Percentiles rank a stretch among this genome's conserved stretches.
Evolutionary conservation across 64 coral and sea anemone genomes (phyloP).

Genomic region (Actinia equina): DNA sequence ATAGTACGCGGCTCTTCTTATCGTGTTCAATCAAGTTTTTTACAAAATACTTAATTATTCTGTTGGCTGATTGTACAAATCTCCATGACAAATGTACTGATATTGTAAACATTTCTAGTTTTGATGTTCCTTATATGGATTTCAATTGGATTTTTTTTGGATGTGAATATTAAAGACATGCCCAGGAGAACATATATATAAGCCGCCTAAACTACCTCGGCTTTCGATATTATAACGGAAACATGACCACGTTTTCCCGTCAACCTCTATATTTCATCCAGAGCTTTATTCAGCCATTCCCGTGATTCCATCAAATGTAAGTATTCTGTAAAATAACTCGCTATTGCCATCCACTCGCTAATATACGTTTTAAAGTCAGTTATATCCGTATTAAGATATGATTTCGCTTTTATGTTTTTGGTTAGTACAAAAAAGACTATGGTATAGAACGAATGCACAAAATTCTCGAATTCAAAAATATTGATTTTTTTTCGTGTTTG

Average conservation of each 20-base stretch:
- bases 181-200: not conserved
- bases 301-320: not conserved
- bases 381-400: not conserved
- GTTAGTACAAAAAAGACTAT: too few relatives aligned
- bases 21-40: not conserved
- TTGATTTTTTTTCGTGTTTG: too few relatives aligned
- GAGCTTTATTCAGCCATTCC: not conserved
- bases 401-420: too few relatives aligned
- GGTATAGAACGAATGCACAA: too few relatives aligned
- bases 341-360: not conserved
- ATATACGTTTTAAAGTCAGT: not conserved
- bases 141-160: not conserved
- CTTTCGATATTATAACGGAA: not conserved
- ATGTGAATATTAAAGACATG: not conserved
- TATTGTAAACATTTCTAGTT: not conserved
- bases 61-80: not conserved
- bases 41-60: not conserved
- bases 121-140: not conserved
- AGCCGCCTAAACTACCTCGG: not conserved
- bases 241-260: not conserved
- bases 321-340: not conserved
- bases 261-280: not conserved
- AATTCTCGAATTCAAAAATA: too few relatives aligned
- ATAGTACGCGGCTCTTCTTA: not conserved
- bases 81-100: not conserved